Percentiles rank a stretch among this genome's conserved stretches.
Conservation (phyloP, 1,140 invertebrate species). For the Caenorhabditis inopinata region DNA sequence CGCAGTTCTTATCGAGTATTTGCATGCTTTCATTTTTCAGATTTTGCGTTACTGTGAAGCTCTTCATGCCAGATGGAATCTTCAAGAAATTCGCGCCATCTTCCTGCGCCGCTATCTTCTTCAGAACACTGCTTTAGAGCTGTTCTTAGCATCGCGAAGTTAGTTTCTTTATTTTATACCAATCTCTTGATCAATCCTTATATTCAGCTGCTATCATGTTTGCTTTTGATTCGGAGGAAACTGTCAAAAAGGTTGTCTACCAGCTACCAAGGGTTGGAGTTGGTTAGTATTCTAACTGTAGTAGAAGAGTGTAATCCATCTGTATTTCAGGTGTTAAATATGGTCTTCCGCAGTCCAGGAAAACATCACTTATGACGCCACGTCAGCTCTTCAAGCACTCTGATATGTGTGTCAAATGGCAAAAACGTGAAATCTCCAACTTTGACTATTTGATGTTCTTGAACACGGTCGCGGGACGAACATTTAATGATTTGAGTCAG, state of each 20-base stretch:
- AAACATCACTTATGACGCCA: constrained; percentile 96
- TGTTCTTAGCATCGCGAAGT: constrained; percentile 97
- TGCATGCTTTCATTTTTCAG: constrained; percentile 70
- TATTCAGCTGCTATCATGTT: constrained; percentile 93
- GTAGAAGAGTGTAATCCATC: background rate
- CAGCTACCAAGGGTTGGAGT: constrained; percentile 81
- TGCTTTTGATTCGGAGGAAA: constrained; percentile 90
- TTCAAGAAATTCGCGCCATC: constrained; percentile 95
- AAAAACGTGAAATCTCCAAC: constrained; percentile 90
- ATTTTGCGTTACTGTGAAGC: constrained; percentile 90
- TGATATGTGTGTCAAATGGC: constrained; percentile 99
- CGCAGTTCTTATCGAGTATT: no score
- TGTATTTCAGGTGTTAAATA: constrained; percentile 97
- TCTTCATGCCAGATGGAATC: constrained; percentile 97
- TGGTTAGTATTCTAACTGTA: background rate
- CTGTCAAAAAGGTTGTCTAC: constrained; percentile 97
- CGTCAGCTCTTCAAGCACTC: constrained; percentile 95
- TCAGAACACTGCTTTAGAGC: constrained; percentile 95
- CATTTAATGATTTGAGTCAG: constrained; percentile 98
- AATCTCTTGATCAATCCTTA: constrained; percentile 49
- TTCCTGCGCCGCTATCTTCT: constrained; percentile 92
- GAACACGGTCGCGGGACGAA: constrained; percentile 96
- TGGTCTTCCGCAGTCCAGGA: constrained; percentile 91
- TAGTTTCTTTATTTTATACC: constrained; percentile 62
- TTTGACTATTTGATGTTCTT: constrained; percentile 99